Evolutionary conservation across 2,888 invertebrate species (phyloP).

Genomic region (Ethmia dodecea): DNA sequence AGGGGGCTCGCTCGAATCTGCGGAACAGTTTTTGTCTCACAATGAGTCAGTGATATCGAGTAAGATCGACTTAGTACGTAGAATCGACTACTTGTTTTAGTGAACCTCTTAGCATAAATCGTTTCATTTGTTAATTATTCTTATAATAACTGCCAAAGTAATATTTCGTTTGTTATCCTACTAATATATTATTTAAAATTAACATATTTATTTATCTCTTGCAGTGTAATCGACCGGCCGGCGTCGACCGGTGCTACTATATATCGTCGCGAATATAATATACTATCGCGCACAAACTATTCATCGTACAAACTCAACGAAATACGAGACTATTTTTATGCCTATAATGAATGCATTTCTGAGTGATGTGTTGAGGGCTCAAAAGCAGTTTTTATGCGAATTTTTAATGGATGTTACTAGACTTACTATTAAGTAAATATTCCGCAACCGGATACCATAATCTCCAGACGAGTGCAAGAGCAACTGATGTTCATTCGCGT

Average conservation of each 20-base stretch:
- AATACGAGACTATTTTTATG: slow-evolving; percentile 25
- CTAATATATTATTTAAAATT: slow-evolving; percentile 10
- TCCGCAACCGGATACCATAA: slow-evolving; percentile 38
- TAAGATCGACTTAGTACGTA: no score
- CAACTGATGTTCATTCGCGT: slow-evolving; percentile 17
- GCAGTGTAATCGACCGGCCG: slow-evolving; percentile 45
- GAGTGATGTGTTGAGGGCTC: slow-evolving; percentile 60
- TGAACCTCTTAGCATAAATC: background rate
- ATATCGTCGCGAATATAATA: background rate
- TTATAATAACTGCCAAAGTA: slow-evolving; percentile 45
- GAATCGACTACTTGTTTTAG: no score
- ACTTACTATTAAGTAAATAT: slow-evolving; percentile 27
- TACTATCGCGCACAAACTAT: no score
- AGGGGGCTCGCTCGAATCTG: no score
- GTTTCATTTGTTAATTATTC: slow-evolving; percentile 47
- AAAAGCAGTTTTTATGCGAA: slow-evolving; percentile 70
- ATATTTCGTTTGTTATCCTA: background rate
- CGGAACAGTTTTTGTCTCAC: no score
- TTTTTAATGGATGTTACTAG: slow-evolving; percentile 58
- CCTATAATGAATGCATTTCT: slow-evolving; percentile 49
- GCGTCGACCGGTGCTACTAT: no score
- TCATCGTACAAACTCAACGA: slow-evolving; percentile 8
- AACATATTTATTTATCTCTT: slow-evolving; percentile 34
- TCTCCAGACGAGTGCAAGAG: slow-evolving; percentile 33
- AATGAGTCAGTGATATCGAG: no score